These are phyloP conservation scores for Cryptotermes secundus DNA, from an alignment of 1,140 invertebrate species.

Conservation along the genomic window DNA sequence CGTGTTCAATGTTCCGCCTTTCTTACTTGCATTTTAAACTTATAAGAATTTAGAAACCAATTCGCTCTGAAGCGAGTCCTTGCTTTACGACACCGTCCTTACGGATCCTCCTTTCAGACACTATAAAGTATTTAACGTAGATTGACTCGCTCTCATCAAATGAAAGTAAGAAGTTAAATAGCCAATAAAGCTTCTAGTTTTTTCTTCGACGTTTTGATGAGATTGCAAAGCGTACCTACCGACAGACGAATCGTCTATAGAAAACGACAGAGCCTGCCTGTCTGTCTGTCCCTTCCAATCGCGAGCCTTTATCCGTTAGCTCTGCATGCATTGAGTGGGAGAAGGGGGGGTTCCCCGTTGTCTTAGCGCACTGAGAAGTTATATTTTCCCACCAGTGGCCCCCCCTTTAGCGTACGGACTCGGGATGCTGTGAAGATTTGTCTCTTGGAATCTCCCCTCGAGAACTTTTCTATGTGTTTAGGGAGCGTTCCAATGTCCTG, in stretches of 20 bases:
- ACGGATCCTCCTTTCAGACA: neutral
- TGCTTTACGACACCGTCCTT: neutral
- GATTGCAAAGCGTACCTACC: neutral
- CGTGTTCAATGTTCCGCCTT: no score
- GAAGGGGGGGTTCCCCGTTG: neutral
- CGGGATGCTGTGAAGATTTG: slow-evolving; percentile 5
- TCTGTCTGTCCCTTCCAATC: neutral
- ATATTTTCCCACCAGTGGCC: neutral
- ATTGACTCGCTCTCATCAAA: slow-evolving; percentile 23
- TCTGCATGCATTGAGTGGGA: neutral
- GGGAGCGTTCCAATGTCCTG: slow-evolving; percentile 6
- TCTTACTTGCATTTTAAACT: no score
- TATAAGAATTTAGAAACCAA: neutral
- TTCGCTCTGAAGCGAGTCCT: neutral
- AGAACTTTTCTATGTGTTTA: neutral
- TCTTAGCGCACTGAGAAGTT: neutral
- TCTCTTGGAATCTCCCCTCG: slow-evolving; percentile 2
- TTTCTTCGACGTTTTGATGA: slow-evolving; percentile 10
- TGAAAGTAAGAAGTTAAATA: slow-evolving; percentile 25
- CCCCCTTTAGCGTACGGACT: neutral
- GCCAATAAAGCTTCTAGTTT: slow-evolving; percentile 22
- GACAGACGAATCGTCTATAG: slow-evolving; percentile 11
- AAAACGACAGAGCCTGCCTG: neutral
- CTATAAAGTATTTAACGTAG: slow-evolving; percentile 26
- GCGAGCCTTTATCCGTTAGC: neutral